A percentile compares a stretch with the other conserved stretches of the same genome.
phyloP scores from a whole-genome alignment of 2,888 invertebrate species.

The Papilio gigon region DNA sequence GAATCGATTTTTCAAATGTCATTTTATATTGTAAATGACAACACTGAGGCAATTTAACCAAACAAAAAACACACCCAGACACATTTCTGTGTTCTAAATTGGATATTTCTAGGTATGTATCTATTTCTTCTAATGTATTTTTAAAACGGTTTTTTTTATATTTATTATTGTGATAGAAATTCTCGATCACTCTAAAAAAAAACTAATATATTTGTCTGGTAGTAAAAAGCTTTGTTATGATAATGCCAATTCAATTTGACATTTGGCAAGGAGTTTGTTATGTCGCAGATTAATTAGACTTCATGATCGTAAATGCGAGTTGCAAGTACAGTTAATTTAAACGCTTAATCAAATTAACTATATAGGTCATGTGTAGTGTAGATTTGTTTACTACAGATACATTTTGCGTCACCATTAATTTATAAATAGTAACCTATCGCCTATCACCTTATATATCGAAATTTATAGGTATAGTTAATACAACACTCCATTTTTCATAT shows the following conservation, averaged over 20 bases:
- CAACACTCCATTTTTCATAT: no score
- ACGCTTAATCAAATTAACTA: constrained; percentile 35
- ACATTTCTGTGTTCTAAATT: no score
- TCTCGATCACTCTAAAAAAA: neutral
- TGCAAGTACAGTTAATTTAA: constrained; percentile 35
- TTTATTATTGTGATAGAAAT: constrained; percentile 25
- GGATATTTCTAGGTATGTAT: no score
- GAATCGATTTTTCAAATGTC: no score
- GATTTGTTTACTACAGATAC: neutral
- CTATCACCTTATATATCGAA: neutral
- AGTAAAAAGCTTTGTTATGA: constrained; percentile 28
- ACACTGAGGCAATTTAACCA: no score
- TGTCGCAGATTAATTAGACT: constrained; percentile 34
- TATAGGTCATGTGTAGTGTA: constrained; percentile 37
- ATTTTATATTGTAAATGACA: no score
- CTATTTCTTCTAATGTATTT: no score
- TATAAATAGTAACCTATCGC: neutral
- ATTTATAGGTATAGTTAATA: no score
- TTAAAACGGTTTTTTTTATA: neutral
- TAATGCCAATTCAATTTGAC: constrained; percentile 27
- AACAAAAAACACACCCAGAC: no score
- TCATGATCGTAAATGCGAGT: constrained; percentile 30
- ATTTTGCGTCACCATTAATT: neutral
- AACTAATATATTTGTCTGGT: neutral
- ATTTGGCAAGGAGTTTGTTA: constrained; percentile 33